phyloP scores from a whole-genome alignment of 2,888 invertebrate species.

The Charanyca ferruginea region DNA sequence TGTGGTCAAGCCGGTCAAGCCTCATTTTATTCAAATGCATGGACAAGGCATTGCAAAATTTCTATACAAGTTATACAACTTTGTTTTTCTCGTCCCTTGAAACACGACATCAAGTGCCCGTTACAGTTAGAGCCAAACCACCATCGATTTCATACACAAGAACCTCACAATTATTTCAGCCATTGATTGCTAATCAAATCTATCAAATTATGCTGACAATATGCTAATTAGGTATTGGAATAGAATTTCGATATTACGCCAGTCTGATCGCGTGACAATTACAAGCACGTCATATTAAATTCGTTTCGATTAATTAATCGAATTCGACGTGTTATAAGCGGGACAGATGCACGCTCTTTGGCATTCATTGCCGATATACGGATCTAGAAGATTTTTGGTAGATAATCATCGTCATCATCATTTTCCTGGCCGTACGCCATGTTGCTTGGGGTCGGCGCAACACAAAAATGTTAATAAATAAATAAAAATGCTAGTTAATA shows the following conservation, averaged over 20 bases:
- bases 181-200: slow-evolving; percentile 40
- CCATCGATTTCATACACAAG: slow-evolving; percentile 4
- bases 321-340: neutral
- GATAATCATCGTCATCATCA: too few species aligned
- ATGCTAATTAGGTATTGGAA: slow-evolving; percentile 35
- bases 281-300: slow-evolving; percentile 20
- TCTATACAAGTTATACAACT: too few species aligned
- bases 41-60: too few species aligned
- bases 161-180: slow-evolving; percentile 25
- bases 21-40: too few species aligned
- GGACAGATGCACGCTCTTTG: neutral
- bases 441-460: too few species aligned
- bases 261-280: slow-evolving; percentile 1
- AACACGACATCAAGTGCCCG: neutral
- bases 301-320: slow-evolving; percentile 10
- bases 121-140: slow-evolving; percentile 15
- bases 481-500: too few species aligned
- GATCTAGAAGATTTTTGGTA: too few species aligned
- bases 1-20: too few species aligned
- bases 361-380: neutral
- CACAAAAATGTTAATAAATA: too few species aligned
- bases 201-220: slow-evolving; percentile 47
- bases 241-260: slow-evolving; percentile 32
- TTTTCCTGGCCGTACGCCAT: too few species aligned
- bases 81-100: neutral